Conservation (phyloP, 2,797 vertebrate genomes). For the Aldrovandia affinis region DNA sequence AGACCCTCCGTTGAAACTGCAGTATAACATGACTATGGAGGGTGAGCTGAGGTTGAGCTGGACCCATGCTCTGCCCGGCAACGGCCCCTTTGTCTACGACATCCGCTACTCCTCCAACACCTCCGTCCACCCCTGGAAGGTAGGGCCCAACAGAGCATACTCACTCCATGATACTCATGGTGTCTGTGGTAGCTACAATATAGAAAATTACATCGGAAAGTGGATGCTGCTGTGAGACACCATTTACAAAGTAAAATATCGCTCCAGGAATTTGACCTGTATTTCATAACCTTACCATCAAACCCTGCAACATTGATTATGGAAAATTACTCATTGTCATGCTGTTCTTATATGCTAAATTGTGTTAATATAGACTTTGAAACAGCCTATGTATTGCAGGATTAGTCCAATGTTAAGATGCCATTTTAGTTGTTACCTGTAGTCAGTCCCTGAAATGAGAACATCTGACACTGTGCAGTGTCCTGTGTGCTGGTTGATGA, state of each 20-base stretch:
- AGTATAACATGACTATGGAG: slow-evolving; percentile 75
- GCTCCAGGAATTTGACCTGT: neutral
- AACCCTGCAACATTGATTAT: neutral
- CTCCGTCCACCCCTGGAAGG: slow-evolving; percentile 63
- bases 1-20: slow-evolving; percentile 77
- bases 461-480: neutral
- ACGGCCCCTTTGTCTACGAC: slow-evolving; percentile 73
- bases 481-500: neutral
- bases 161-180: neutral
- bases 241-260: neutral
- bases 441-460: neutral
- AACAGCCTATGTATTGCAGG: neutral
- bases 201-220: neutral
- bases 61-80: slow-evolving; percentile 56
- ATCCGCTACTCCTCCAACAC: slow-evolving; percentile 74
- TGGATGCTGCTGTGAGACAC: neutral
- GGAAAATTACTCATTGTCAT: neutral
- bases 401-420: neutral
- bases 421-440: neutral
- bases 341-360: neutral
- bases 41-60: slow-evolving; percentile 80
- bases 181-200: neutral
- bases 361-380: neutral
- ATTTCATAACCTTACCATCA: neutral
- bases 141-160: slow-evolving; percentile 40